These are phyloP conservation scores for Loris lydekkerianus DNA, from an alignment of 2,797 vertebrate species.

Conservation along the genomic window DNA sequence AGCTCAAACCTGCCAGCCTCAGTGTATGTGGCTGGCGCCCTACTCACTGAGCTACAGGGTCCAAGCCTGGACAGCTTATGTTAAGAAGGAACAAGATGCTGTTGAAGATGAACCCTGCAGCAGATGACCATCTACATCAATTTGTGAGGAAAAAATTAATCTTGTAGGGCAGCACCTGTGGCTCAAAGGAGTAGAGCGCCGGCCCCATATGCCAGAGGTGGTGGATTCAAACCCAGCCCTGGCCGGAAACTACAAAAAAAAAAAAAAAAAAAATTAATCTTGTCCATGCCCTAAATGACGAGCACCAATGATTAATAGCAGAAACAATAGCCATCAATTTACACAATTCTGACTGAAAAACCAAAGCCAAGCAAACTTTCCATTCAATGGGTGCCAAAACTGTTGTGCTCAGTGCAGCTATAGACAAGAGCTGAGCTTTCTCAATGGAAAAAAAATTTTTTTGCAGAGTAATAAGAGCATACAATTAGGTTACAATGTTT, in stretches of 20 bases:
- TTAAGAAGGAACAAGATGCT: neutral
- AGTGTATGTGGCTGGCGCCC: too few species aligned
- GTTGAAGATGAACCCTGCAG: neutral
- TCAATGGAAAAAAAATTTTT: neutral
- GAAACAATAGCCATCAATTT: neutral
- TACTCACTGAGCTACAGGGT: too few species aligned
- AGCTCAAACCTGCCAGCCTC: too few species aligned
- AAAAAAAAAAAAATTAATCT: neutral
- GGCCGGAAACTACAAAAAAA: too few species aligned
- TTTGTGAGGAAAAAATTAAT: neutral
- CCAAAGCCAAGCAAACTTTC: neutral
- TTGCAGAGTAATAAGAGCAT: too few species aligned
- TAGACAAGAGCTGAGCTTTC: neutral
- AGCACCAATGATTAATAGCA: neutral
- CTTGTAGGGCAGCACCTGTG: neutral
- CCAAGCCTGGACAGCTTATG: neutral
- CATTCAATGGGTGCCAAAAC: neutral
- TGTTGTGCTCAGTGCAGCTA: neutral
- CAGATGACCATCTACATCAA: neutral
- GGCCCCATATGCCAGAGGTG: too few species aligned
- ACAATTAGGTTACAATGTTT: too few species aligned
- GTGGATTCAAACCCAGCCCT: too few species aligned
- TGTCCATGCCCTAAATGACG: neutral
- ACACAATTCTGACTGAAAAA: neutral
- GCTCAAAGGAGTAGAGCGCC: too few species aligned